phyloP scores from a whole-genome alignment of 2,797 vertebrate genomes.

The Acipenser oxyrinchus region DNA sequence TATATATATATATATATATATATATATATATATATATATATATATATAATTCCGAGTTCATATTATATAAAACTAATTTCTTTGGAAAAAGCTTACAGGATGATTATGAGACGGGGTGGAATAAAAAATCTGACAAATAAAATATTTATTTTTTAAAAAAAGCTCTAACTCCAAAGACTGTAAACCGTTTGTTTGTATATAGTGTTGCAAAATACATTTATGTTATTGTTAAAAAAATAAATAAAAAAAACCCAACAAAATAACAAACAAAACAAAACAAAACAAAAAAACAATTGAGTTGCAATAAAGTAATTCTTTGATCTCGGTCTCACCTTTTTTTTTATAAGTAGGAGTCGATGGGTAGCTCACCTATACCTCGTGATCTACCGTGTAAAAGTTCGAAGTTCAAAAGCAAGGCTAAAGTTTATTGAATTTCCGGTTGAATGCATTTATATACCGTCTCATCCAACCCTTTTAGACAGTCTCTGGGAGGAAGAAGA shows the following conservation, averaged over 20 bases:
- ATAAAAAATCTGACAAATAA: background rate
- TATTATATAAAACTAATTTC: too few relatives aligned
- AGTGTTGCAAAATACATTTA: conserved; percentile 2
- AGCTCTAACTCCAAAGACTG: conserved; percentile 11
- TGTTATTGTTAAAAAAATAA: background rate
- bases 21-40: too few relatives aligned
- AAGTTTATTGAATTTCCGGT: conserved; percentile 57
- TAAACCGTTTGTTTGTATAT: background rate
- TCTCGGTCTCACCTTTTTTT: background rate
- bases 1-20: too few relatives aligned
- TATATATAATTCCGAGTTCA: too few relatives aligned
- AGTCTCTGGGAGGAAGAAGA: background rate
- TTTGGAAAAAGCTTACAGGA: too few relatives aligned
- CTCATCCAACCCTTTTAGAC: conserved; percentile 19
- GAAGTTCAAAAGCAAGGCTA: conserved; percentile 55
- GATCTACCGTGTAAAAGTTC: conserved; percentile 33
- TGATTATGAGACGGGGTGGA: too few relatives aligned
- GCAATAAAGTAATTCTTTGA: background rate
- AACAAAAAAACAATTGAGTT: too few relatives aligned
- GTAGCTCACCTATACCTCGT: conserved; percentile 25
- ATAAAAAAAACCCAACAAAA: too few relatives aligned
- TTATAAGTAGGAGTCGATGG: conserved; percentile 2
- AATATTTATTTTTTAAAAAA: conserved; percentile 9
- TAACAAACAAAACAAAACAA: too few relatives aligned
- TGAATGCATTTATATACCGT: conserved; percentile 41